Evolutionary conservation across 2,113 vertebrate genomes (phyloP), one percentile per base, ranked within the genome.

Genomic region (Nanger granti): DNA sequence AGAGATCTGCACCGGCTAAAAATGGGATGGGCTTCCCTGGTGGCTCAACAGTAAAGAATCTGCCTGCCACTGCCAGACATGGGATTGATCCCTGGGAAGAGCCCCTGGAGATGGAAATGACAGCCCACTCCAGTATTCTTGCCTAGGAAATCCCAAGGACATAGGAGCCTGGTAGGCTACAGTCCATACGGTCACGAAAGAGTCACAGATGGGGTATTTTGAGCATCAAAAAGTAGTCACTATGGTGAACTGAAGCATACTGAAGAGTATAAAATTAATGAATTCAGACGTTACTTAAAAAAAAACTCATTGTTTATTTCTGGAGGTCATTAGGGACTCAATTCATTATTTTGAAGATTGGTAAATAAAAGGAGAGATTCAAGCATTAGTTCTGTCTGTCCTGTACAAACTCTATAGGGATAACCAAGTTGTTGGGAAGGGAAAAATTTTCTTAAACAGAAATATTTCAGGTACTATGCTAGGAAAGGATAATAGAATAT

Each of bases 321-420:
- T 60, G 6, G n/a, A 60, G 4, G 60, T 62, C 60, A 62, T 62
- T 62, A 62, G 60, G 60, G 60, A 62, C 15, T 9, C 54, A 84
- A 49, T 62, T 87, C 37, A 93, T 95, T 93, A 47, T 95, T 93
- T 83, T 84, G 5, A 60, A 89, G 92, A 49, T 49, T 87, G 31
- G n/a, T 94, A 93, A 95, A 73, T 37, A 73, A 24, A 73, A 91
- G 34, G 73, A 85, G 95, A 93, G 88, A 89, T 24, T 29, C n/a
- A 92, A 15, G 20, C 34, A 90, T 87, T 84, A 66, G 80, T 92
- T 97, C 37, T 92, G 64, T 62, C 28, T 60, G 57, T 96, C 7
- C 29, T 80, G 1, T 93, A 41, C 10, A 88, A 93, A 93, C 64
- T 95, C 1, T 60, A 44, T 86, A 88, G 22, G 49, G 49, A 52